phyloP scores from a whole-genome alignment of 2,888 invertebrate genomes.

The Actias luna region DNA sequence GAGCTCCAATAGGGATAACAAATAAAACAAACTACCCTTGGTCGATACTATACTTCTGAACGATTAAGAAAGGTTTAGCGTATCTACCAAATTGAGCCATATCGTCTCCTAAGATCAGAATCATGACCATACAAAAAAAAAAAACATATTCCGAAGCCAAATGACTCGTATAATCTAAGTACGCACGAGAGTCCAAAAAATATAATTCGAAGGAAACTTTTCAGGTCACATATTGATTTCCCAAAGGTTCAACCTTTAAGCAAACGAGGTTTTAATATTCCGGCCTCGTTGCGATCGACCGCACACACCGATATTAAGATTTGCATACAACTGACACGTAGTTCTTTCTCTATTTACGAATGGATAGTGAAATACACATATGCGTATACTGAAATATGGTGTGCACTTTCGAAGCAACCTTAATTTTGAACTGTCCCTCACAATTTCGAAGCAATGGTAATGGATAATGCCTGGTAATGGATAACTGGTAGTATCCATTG shows the following conservation, averaged over 20 bases:
- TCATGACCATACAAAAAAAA: not conserved
- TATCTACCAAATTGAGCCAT: no score
- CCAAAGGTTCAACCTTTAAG: slow-evolving; percentile 25
- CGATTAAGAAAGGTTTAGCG: no score
- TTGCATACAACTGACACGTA: slow-evolving; percentile 10
- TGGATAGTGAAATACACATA: not conserved
- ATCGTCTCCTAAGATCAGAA: no score
- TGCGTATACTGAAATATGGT: no score
- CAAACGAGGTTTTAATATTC: slow-evolving; percentile 28
- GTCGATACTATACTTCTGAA: no score
- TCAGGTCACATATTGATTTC: slow-evolving; percentile 26
- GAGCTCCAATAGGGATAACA: no score
- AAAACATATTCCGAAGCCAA: not conserved
- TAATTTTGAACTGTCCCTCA: not conserved
- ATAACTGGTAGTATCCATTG: no score
- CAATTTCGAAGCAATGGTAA: not conserved
- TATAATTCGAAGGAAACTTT: slow-evolving; percentile 15
- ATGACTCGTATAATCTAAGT: not conserved
- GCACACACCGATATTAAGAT: slow-evolving; percentile 15
- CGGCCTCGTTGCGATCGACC: slow-evolving; percentile 10
- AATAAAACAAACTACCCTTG: no score
- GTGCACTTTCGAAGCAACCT: not conserved
- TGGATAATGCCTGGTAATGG: no score
- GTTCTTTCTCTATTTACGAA: not conserved
- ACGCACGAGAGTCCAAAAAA: not conserved